Evolutionary conservation across 2,888 invertebrate genomes (phyloP).

Genomic region (Spisula subtruncata): DNA sequence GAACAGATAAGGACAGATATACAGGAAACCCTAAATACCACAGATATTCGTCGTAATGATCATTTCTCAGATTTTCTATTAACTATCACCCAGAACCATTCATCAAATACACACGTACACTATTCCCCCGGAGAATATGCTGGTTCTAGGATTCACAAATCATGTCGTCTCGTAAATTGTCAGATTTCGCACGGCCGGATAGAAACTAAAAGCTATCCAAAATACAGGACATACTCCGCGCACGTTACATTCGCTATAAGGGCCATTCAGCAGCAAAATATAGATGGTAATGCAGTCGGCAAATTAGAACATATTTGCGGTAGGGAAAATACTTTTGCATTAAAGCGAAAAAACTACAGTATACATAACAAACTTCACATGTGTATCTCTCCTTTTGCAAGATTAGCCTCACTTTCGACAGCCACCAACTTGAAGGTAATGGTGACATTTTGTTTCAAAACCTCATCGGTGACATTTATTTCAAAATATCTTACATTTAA

Average conservation of each 20-base stretch:
- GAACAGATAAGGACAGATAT: no score
- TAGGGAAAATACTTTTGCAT: no score
- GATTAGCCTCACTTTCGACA: no score
- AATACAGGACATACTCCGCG: background rate
- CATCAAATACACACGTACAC: background rate
- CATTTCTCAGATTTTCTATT: background rate
- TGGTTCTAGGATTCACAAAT: background rate
- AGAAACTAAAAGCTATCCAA: constrained; percentile 15
- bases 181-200: background rate
- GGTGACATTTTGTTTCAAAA: no score
- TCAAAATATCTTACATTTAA: no score
- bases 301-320: no score
- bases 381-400: no score
- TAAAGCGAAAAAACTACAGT: no score
- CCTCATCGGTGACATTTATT: no score
- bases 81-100: constrained; percentile 9
- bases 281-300: background rate
- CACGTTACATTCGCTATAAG: background rate
- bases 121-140: background rate
- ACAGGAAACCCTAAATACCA: no score
- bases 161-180: constrained; percentile 24
- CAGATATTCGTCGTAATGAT: background rate
- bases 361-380: no score
- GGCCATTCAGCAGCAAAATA: background rate
- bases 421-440: no score